phyloP scores from a whole-genome alignment of 2,797 vertebrate genomes.

The Chrosomus eos region DNA sequence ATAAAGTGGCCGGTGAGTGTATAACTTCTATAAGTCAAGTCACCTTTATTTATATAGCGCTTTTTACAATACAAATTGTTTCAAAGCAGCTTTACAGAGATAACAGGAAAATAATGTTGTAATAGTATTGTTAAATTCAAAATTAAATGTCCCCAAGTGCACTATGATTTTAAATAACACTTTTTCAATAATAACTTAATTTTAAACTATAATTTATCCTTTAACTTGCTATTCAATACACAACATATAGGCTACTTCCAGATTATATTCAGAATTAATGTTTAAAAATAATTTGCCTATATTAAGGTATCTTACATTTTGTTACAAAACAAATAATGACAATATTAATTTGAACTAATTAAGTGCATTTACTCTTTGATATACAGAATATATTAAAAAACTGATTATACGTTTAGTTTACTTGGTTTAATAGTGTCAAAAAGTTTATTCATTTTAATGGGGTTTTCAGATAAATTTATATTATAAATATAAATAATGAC shows the following conservation, averaged over 20 bases:
- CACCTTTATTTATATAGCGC: no score
- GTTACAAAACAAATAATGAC: neutral
- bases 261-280: neutral
- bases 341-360: neutral
- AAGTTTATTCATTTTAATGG: neutral
- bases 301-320: neutral
- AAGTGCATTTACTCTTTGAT: neutral
- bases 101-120: no score
- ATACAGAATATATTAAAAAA: neutral
- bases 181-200: neutral
- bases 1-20: no score
- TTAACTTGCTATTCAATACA: neutral
- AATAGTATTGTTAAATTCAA: no score
- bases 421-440: neutral
- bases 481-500: neutral
- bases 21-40: no score
- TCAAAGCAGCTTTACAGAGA: no score
- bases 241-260: neutral
- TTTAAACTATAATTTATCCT: neutral
- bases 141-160: no score
- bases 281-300: neutral
- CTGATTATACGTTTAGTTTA: neutral
- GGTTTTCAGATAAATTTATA: neutral
- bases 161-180: neutral
- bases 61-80: no score